Base-by-base conservation (phyloP, 92 coral and sea anemone species). In the Epizoanthus ramosus region DNA sequence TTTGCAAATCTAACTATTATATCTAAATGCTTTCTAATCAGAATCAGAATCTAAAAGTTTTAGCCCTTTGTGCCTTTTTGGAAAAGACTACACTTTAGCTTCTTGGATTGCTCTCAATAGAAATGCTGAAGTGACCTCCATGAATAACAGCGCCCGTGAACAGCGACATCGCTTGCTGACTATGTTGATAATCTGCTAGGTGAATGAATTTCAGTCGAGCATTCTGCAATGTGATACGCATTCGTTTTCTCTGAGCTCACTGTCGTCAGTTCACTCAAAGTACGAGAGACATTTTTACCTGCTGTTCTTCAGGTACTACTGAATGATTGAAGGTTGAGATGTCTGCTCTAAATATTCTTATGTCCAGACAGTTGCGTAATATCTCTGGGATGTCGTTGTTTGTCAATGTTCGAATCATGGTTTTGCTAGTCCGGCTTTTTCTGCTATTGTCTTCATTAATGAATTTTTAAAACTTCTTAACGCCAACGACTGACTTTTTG, bases 351-450 rank as follows among this genome's bases (percentile, higher is more conserved):
- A 18, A 82, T 37, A 83, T 89, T 85, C 80, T 88, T 88, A 47
- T 88, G 92, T 74, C 87, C 89, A 6, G 94, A 84, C 6, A 88
- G 82, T 37, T 88, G 92, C 23, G 86, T 85, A 12, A 88, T 83
- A 57, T 88, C 84, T 4, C 64, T 6, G 94, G 88, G 69, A 81
- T 71, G 16, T 74, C 80, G 19, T 71, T 82, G 87, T 85, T 75
- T 74, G 45, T 79, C 22, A 76, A 64, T 18, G 72, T 67, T 31
- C 31, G 47, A 24, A 67, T 67, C 72, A 33, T 68, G 18, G 35
- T 23, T 68, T 68, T 68, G 37, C 68, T 35, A 84, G 83, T 57
- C 21, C 83, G 22, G 83, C 88, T 45, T 39, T 84, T 66, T 84
- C 83, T 8, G 88, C 47, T 76, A 84, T 84, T 22, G 52, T 77